phyloP scores from a whole-genome alignment of 2,113 vertebrate species.

The Gyps fulvus region DNA sequence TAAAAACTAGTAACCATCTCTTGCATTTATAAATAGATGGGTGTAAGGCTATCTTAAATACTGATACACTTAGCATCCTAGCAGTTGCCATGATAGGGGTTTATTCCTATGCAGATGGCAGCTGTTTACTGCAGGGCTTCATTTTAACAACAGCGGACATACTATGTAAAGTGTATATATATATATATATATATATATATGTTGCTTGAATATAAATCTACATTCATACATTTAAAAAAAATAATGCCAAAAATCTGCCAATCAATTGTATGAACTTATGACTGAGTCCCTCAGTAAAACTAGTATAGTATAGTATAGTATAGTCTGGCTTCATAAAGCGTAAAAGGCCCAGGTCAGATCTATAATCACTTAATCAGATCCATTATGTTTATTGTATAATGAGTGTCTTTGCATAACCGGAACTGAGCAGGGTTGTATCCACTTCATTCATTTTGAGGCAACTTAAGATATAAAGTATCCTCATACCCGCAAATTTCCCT shows the following conservation, averaged over 20 bases:
- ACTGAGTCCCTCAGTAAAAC: background rate
- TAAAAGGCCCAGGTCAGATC: background rate
- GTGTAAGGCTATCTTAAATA: background rate
- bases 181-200: background rate
- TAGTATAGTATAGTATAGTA: background rate
- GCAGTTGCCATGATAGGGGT: background rate
- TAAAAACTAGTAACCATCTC: background rate
- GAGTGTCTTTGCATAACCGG: background rate
- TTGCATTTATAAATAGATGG: background rate
- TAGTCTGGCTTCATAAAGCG: background rate
- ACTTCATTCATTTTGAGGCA: background rate
- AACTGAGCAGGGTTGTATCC: background rate
- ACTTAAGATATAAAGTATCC: background rate
- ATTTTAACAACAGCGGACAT: background rate
- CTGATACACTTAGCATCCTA: background rate
- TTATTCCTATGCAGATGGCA: background rate
- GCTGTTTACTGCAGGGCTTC: background rate
- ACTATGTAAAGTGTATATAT: background rate
- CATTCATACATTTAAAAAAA: background rate
- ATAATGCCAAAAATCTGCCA: background rate
- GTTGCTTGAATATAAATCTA: constrained; percentile 7
- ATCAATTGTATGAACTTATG: background rate
- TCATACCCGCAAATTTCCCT: background rate
- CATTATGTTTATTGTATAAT: background rate
- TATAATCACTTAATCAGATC: background rate